phyloP scores from a whole-genome alignment of 2,113 vertebrate species.

The Catharus minimus region DNA sequence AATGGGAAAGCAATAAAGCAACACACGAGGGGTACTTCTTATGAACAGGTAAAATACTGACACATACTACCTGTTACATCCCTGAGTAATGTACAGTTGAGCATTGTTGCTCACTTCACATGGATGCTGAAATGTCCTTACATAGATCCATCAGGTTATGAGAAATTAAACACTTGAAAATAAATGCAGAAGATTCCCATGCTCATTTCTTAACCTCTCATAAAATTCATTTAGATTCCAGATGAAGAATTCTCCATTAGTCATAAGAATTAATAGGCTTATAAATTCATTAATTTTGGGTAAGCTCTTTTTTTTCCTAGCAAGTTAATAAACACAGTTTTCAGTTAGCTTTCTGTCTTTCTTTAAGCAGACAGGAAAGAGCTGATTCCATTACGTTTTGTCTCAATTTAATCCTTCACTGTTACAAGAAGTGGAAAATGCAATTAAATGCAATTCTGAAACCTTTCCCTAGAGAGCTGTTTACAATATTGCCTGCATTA shows the following conservation, averaged over 20 bases:
- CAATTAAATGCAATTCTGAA: conserved; percentile 77
- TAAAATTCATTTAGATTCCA: conserved; percentile 1
- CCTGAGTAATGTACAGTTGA: neutral
- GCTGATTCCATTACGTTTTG: conserved; percentile 65
- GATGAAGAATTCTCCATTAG: conserved; percentile 10
- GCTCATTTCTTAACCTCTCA: conserved; percentile 13
- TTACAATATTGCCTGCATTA: conserved; percentile 65
- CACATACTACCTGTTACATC: neutral
- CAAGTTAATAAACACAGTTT: conserved; percentile 11
- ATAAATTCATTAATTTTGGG: conserved; percentile 36
- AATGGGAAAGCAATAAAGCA: neutral
- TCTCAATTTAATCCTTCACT: conserved; percentile 72
- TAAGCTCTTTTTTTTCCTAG: neutral
- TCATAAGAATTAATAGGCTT: conserved; percentile 21
- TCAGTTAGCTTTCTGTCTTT: conserved; percentile 23
- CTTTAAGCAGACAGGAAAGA: conserved; percentile 42
- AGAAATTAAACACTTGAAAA: conserved; percentile 19
- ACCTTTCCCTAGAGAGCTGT: conserved; percentile 64
- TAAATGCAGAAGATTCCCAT: neutral
- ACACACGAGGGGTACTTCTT: neutral
- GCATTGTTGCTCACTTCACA: neutral
- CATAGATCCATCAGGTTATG: neutral
- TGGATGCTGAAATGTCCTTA: neutral
- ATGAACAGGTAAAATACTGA: neutral
- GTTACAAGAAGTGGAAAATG: conserved; percentile 75